Base-by-base conservation (phyloP, 2,797 vertebrate species). In the Euphonia xanthogaster region DNA sequence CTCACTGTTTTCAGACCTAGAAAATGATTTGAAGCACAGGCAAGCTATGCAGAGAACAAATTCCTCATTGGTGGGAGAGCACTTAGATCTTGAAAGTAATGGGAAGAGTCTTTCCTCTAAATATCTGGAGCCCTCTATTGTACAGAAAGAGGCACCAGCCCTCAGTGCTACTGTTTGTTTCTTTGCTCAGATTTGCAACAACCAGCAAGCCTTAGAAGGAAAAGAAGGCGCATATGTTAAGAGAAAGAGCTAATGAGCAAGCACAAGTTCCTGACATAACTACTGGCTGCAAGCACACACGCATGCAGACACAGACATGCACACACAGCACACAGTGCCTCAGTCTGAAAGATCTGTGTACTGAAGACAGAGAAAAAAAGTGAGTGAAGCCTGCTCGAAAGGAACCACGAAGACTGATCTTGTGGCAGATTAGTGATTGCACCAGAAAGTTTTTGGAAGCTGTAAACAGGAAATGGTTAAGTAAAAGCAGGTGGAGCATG, bases 391-490 rank as follows among this genome's bases (percentile, higher is more conserved):
- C 48, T 87, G 44, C n/a, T 42, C 28, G 28, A 82, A 93, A 90
- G 25, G 10, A 42, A 68, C 60, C 35, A 25, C 60, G n/a, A 79
- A 81, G 73, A 53, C 13, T 47, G 73, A 94, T 86, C 48, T 81
- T 67, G 60, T 90, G 70, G 90, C 85, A 94, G 86, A 86, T 77
- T 24, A 92, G 48, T 70, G 74, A 94, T 66, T 94, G 86, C 90
- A 96, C 84, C 70, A 45, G 79, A 91, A 95, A 94, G 93, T 57
- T 94, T 94, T 95, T 93, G 95, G 95, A 96, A 95, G 96, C 55
- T 0, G 28, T 97, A 97, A 98, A 98, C 97, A 98, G 97, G 97
- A 98, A 98, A 97, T 74, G 88, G 97, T 97, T 98, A 98, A 98
- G 97, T 96, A 96, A 97, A 97, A 98, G 96, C 97, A 98, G 97